phyloP scores from a whole-genome alignment of 2,888 invertebrate species.

The Microplitis deprimator region DNA sequence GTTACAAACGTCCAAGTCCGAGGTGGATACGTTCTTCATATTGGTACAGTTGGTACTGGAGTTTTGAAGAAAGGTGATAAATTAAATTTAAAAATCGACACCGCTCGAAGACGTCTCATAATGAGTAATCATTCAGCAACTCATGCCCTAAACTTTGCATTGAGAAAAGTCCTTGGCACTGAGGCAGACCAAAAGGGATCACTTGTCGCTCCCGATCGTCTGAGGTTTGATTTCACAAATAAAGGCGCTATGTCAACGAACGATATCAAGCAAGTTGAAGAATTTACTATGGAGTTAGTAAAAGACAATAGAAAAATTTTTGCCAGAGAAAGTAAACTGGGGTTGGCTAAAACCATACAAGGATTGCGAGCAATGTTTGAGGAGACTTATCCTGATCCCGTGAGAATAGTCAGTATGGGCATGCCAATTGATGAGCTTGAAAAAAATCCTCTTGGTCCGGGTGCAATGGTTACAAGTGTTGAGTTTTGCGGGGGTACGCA shows the following conservation, averaged over 20 bases:
- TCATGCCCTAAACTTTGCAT: slow-evolving; percentile 94
- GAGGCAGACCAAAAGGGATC: slow-evolving; percentile 97
- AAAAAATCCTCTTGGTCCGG: slow-evolving; percentile 85
- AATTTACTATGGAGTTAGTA: slow-evolving; percentile 84
- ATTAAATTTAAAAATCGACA: slow-evolving; percentile 86
- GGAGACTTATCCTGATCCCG: slow-evolving; percentile 98
- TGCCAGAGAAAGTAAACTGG: slow-evolving; percentile 88
- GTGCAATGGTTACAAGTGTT: slow-evolving; percentile 89
- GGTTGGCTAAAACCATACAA: slow-evolving; percentile 90
- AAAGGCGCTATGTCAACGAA: slow-evolving; percentile 90
- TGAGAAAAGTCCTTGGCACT: slow-evolving; percentile 90
- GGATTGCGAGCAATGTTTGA: slow-evolving; percentile 98
- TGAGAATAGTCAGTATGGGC: slow-evolving; percentile 93
- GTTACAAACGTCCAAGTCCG: slow-evolving; percentile 95
- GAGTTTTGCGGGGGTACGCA: slow-evolving; percentile 99
- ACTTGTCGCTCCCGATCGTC: slow-evolving; percentile 95
- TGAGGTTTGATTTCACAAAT: slow-evolving; percentile 97
- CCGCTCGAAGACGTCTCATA: slow-evolving; percentile 86
- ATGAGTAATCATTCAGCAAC: slow-evolving; percentile 99
- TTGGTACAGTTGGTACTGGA: slow-evolving; percentile 88
- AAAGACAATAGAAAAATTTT: slow-evolving; percentile 84
- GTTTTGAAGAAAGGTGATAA: slow-evolving; percentile 87
- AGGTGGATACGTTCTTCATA: slow-evolving; percentile 95
- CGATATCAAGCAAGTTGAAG: slow-evolving; percentile 91
- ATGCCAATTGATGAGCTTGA: slow-evolving; percentile 92